Percentiles rank a stretch among this genome's conserved stretches.
Conservation (phyloP, 2,888 invertebrate genomes). For the Flexamia atlantica region DNA sequence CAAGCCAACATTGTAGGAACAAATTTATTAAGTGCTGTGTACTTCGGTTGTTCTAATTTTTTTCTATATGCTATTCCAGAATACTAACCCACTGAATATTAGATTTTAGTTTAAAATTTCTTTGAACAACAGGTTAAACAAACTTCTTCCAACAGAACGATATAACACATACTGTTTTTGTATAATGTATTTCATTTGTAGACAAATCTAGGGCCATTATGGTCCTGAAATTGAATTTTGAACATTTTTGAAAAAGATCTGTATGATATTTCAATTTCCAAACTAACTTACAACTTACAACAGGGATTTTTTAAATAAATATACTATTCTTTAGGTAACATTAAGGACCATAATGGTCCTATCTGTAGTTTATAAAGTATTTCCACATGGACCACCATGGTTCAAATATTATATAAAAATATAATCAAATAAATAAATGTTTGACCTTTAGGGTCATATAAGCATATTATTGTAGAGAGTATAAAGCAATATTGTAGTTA, state of each 20-base stretch:
- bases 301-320: not conserved
- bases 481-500: not conserved
- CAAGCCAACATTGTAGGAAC: too few species aligned
- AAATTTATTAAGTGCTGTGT: too few species aligned
- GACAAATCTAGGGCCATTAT: not conserved
- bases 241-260: not conserved
- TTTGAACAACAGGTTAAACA: not conserved
- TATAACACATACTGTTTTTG: slow-evolving; percentile 27
- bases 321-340: not conserved
- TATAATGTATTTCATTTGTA: not conserved
- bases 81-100: too few species aligned
- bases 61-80: too few species aligned
- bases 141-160: not conserved
- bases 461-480: not conserved
- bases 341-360: not conserved
- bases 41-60: too few species aligned
- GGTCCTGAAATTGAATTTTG: not conserved
- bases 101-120: not conserved
- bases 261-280: too few species aligned
- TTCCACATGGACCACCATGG: slow-evolving; percentile 8
- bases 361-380: not conserved
- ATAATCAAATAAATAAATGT: not conserved
- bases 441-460: slow-evolving; percentile 45
- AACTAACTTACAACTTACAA: not conserved
- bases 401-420: not conserved